These are phyloP conservation scores for Sitobion miscanthi DNA, from an alignment of 1,140 invertebrate genomes.

Conservation along the genomic window DNA sequence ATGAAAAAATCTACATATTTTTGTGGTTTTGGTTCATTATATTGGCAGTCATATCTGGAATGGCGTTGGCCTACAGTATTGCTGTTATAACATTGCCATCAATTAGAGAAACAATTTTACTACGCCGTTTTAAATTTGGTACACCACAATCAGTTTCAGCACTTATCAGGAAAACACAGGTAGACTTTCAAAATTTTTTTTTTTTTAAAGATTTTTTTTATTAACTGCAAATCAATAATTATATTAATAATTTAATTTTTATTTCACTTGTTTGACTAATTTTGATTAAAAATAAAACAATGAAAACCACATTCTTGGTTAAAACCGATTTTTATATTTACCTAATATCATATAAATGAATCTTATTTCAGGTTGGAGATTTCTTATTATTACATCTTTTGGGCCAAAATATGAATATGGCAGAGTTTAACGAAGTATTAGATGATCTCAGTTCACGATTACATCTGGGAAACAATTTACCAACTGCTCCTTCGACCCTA, in stretches of 20 bases:
- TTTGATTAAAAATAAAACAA: not conserved
- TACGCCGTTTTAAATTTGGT: conserved; percentile 77
- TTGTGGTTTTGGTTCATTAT: conserved; percentile 90
- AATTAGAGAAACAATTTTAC: conserved; percentile 79
- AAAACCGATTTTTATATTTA: not conserved
- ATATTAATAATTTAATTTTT: not conserved
- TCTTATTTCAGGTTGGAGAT: conserved; percentile 74
- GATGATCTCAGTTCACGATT: conserved; percentile 70
- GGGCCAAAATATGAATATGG: conserved; percentile 83
- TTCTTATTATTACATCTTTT: conserved; percentile 82
- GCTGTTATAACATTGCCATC: conserved; percentile 79
- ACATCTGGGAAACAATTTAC: conserved; percentile 74
- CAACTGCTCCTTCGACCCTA: conserved; percentile 81
- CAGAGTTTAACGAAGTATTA: conserved; percentile 79
- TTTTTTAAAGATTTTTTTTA: no score
- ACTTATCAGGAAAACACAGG: conserved; percentile 80
- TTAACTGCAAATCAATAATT: not conserved
- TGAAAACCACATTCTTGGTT: not conserved
- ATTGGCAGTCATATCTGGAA: conserved; percentile 74
- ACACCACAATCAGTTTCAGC: conserved; percentile 73
- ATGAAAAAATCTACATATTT: conserved; percentile 93
- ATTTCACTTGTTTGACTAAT: not conserved
- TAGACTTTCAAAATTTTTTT: conserved; percentile 61
- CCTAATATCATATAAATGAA: not conserved
- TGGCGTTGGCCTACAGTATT: conserved; percentile 82